Evolutionary conservation across 1,140 invertebrate species (phyloP), one percentile per base, ranked within the genome.

Genomic region (Drosophila kanapiae): DNA sequence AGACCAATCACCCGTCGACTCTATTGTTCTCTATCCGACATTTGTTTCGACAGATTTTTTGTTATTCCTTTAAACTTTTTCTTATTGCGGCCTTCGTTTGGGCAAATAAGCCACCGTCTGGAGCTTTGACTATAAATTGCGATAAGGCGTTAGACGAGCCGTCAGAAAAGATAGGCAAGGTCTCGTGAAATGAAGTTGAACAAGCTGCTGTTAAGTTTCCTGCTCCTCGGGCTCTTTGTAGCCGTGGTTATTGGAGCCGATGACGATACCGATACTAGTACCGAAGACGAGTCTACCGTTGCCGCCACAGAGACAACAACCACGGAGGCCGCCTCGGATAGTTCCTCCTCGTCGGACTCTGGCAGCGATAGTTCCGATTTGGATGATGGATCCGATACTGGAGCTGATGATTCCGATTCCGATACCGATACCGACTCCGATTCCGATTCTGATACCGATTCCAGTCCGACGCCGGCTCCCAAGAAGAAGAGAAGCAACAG

Each of bases 161-260:
- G 74, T 68, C 74, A 62, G 56, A 62, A 13, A 40, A 71, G 10
- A 58, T 13, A 61, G 33, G 18, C n/a, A n/a, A 68, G 49, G 27
- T 31, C 18, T 56, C 38, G 13, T 18, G 45, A 56, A 33, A 86
- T 86, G 83, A 87, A 76, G 76, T 88, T 69, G 51, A 72, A 65
- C 40, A 80, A 56, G 18, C 10, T 83, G 29, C 53, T 83, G 23
- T 23, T 86, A 31, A 58, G 60, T 37, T 65, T 74, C 18, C 62
- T 86, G 14, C 68, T 71, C 53, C 40, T 86, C 1, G 74, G 74
- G 23, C 23, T 77, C 8, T 60, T 49, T n/a, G 16, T 59, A 1
- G 31, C 57, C 45, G 10, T 6, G 53, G 23, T 33, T 59, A 9
- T 47, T 16, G 61, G 65, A 13, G 67, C 57, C 43, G 69, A 62